phyloP scores from a whole-genome alignment of 1,140 invertebrate species.

The Vanessa atalanta region DNA sequence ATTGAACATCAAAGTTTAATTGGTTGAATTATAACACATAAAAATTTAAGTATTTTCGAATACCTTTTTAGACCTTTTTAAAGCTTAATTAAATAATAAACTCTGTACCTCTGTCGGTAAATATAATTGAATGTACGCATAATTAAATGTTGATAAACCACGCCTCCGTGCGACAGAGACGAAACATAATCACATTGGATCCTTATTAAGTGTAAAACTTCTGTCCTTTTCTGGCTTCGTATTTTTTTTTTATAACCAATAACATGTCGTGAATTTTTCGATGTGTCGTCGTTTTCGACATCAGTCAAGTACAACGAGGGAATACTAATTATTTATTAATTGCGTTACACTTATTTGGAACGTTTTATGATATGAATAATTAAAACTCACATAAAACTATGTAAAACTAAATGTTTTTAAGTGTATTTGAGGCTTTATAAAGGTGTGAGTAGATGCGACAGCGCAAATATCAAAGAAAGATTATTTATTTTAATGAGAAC shows the following conservation, averaged over 20 bases:
- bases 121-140: background rate
- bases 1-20: background rate
- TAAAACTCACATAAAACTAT: background rate
- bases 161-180: slow-evolving; percentile 12
- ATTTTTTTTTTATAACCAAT: slow-evolving; percentile 13
- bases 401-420: background rate
- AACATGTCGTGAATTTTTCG: slow-evolving; percentile 6
- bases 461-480: background rate
- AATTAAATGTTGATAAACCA: slow-evolving; percentile 9
- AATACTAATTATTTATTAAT: background rate
- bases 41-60: background rate
- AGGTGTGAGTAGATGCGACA: background rate
- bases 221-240: slow-evolving; percentile 13
- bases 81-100: background rate
- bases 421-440: background rate
- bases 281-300: slow-evolving; percentile 2
- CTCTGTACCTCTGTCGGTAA: background rate
- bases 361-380: slow-evolving; percentile 3
- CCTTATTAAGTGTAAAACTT: slow-evolving; percentile 13
- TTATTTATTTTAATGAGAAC: too few relatives aligned
- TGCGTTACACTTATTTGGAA: background rate
- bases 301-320: background rate
- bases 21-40: background rate
- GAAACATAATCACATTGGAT: background rate
- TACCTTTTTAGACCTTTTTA: background rate